These are phyloP conservation scores for Drymodes brunneopygia DNA, from an alignment of 2,113 vertebrate species.

Conservation along the genomic window DNA sequence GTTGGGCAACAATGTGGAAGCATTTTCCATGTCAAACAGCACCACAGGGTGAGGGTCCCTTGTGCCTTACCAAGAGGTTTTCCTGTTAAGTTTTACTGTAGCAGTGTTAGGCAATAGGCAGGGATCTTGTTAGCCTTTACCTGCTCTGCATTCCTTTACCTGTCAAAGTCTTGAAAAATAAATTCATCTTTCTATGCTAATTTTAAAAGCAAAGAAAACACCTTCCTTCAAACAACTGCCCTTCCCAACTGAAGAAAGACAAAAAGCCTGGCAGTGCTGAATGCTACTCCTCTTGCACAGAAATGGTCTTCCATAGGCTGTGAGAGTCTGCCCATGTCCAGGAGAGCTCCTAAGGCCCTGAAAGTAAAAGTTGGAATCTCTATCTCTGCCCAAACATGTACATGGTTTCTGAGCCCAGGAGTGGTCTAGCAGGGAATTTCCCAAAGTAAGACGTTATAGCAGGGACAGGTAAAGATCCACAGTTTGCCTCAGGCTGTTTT, in stretches of 20 bases:
- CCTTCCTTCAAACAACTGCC: background rate
- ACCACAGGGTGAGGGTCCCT: background rate
- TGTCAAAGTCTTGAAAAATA: background rate
- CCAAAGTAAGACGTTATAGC: background rate
- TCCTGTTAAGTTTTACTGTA: background rate
- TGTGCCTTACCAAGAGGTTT: background rate
- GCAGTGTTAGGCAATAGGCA: background rate
- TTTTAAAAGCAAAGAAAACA: background rate
- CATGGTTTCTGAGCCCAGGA: background rate
- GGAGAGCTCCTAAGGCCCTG: background rate
- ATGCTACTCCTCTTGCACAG: background rate
- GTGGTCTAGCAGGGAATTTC: conserved; percentile 9
- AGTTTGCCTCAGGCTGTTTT: background rate
- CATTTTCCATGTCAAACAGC: background rate
- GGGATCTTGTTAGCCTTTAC: background rate
- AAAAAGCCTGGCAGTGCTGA: background rate
- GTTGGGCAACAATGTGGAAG: background rate
- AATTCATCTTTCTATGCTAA: background rate
- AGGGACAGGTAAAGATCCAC: background rate
- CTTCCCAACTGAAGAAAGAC: background rate
- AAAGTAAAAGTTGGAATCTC: background rate
- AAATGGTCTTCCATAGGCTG: background rate
- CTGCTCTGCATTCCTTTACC: background rate
- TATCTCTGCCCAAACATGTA: background rate
- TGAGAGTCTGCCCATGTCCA: background rate